Conservation (phyloP, 2,797 vertebrate species). For the Microctenopoma steveboyesi region DNA sequence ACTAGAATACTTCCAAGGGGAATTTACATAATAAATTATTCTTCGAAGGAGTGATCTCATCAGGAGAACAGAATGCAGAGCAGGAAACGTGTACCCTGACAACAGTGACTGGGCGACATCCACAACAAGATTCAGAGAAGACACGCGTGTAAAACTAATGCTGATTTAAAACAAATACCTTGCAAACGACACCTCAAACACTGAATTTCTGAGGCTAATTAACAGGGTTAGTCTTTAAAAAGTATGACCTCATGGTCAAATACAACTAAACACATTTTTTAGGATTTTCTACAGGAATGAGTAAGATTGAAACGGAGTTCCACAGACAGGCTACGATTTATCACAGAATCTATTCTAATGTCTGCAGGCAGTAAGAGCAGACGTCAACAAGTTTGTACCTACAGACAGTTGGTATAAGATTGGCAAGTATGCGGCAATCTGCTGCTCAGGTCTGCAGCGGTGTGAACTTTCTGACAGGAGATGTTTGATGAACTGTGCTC, state of each 20-base stretch:
- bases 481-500: slow-evolving; percentile 4
- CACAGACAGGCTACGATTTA: neutral
- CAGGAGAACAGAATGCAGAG: slow-evolving; percentile 27
- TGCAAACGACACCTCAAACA: too few relatives aligned
- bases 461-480: slow-evolving; percentile 25
- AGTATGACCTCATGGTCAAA: too few relatives aligned
- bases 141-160: too few relatives aligned
- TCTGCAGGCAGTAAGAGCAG: neutral
- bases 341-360: too few relatives aligned
- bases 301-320: neutral
- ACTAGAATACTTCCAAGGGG: slow-evolving; percentile 42
- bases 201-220: too few relatives aligned
- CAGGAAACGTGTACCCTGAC: neutral
- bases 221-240: too few relatives aligned
- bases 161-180: too few relatives aligned
- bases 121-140: too few relatives aligned
- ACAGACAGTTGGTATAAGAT: neutral
- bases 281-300: neutral
- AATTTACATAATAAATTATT: slow-evolving; percentile 62
- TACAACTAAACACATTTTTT: too few relatives aligned
- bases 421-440: neutral
- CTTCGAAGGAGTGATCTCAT: slow-evolving; percentile 33
- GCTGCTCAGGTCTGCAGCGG: slow-evolving; percentile 10
- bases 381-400: neutral
- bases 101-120: neutral